A percentile compares a stretch with the other conserved stretches of the same genome.
These are phyloP conservation scores for Homarus gammarus DNA, from an alignment of 2,888 invertebrate species.

Conservation along the genomic window DNA sequence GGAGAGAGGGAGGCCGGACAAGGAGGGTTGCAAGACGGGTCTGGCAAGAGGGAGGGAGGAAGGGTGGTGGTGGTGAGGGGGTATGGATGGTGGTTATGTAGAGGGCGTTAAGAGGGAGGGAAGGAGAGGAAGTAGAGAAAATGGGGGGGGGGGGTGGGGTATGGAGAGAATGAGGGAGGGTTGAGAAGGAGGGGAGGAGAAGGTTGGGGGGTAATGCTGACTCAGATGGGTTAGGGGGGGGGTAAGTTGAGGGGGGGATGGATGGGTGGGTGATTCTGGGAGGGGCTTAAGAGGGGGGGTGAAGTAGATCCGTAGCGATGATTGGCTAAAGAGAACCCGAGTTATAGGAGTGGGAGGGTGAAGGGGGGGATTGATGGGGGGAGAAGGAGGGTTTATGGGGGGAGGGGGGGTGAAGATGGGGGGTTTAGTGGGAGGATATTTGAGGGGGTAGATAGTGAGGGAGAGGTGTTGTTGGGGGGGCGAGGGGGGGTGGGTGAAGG, in stretches of 20 bases:
- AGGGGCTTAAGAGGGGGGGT: background rate
- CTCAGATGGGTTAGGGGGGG: background rate
- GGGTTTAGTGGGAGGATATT: slow-evolving; percentile 1
- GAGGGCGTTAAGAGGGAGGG: background rate
- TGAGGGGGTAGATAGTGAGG: background rate
- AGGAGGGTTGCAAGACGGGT: background rate
- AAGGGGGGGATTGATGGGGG: background rate
- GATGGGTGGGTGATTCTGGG: background rate
- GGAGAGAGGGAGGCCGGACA: background rate
- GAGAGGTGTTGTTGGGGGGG: background rate
- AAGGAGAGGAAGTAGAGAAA: background rate
- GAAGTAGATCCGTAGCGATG: background rate
- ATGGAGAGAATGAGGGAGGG: background rate
- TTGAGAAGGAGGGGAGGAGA: background rate
- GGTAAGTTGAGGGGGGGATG: background rate
- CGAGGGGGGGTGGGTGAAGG: slow-evolving; percentile 1
- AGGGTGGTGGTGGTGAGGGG: too few relatives aligned
- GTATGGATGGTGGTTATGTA: background rate
- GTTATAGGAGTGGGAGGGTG: background rate
- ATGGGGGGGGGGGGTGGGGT: background rate
- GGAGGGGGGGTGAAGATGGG: slow-evolving; percentile 7
- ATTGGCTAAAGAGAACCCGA: background rate
- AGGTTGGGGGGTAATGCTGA: background rate
- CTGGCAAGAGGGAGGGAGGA: background rate
- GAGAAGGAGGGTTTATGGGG: background rate